Conservation (phyloP, 1,140 invertebrate species). For the Leguminivora glycinivorella region DNA sequence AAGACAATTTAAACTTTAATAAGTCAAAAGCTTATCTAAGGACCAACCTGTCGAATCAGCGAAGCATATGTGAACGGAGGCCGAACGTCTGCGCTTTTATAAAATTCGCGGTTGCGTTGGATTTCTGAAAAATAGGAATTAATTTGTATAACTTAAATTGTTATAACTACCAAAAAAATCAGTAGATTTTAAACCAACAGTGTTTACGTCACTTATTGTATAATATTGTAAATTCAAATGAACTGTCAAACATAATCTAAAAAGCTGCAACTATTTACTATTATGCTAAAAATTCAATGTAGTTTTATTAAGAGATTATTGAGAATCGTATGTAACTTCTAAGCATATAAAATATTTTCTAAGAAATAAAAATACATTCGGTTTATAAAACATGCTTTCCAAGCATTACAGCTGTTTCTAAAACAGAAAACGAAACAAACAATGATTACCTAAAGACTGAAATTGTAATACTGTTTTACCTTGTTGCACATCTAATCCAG, state of each 20-base stretch:
- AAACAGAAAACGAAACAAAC: conserved; percentile 17
- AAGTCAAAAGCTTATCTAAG: background rate
- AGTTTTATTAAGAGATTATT: too few species aligned
- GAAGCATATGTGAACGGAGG: conserved; percentile 99
- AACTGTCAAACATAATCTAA: background rate
- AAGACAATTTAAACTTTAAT: background rate
- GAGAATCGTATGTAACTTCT: too few species aligned
- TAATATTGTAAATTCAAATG: background rate
- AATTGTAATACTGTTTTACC: conserved; percentile 79
- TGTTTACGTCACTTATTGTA: too few species aligned
- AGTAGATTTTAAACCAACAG: too few species aligned
- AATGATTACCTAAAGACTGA: conserved; percentile 29
- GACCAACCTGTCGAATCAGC: conserved; percentile 95
- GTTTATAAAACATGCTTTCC: background rate
- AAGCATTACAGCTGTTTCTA: conserved; percentile 19
- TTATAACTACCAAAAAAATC: conserved; percentile 30
- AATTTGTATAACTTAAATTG: conserved; percentile 30
- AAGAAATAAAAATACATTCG: too few species aligned
- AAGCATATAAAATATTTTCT: too few species aligned
- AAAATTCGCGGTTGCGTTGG: conserved; percentile 98
- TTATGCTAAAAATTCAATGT: too few species aligned
- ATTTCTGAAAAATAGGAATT: conserved; percentile 86
- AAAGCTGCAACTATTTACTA: conserved; percentile 14
- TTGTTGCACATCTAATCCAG: conserved; percentile 96
- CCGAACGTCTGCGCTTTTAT: conserved; percentile 97